Conservation (phyloP, 2,113 vertebrate genomes). For the Callaeas wilsoni region DNA sequence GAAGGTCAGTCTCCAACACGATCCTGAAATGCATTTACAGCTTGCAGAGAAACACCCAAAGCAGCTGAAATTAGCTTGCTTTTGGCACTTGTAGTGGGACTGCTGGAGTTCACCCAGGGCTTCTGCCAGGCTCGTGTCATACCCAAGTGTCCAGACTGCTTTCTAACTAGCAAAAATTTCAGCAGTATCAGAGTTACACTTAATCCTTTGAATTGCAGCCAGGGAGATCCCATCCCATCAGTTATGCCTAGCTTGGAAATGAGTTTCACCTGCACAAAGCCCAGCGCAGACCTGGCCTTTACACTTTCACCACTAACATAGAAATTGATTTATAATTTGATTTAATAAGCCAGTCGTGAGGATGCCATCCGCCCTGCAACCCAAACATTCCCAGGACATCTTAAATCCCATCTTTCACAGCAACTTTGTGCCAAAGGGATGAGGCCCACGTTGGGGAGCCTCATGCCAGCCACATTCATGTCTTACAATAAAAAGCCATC, state of each 20-base stretch:
- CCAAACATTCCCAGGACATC: background rate
- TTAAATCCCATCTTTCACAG: background rate
- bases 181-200: background rate
- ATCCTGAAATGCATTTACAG: background rate
- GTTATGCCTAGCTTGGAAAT: background rate
- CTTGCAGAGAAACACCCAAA: background rate
- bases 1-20: background rate
- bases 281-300: background rate
- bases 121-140: background rate
- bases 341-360: background rate
- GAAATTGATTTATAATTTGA: background rate
- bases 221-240: background rate
- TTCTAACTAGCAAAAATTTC: background rate
- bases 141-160: background rate
- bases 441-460: accelerated
- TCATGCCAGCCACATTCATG: background rate
- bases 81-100: background rate
- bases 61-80: background rate
- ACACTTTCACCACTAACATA: background rate
- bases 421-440: accelerated
- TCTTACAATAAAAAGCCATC: background rate
- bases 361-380: background rate
- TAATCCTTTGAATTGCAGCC: background rate
- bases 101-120: background rate
- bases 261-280: background rate